Evolutionary conservation across 2,888 invertebrate species (phyloP).

Genomic region (Tethea ocularis): DNA sequence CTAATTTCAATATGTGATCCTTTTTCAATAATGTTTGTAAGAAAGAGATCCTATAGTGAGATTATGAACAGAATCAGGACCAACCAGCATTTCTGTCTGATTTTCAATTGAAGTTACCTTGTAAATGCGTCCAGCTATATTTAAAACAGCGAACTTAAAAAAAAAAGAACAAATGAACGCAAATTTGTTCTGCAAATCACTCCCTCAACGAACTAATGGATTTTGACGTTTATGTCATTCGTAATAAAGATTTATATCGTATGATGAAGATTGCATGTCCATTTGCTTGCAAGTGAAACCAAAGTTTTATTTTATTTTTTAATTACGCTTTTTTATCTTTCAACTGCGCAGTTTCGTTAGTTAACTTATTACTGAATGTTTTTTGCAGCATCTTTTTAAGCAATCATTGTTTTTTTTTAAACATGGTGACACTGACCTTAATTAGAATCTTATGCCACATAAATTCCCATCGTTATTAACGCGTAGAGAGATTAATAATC

Average conservation of each 20-base stretch:
- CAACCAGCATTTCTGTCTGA: too few relatives aligned
- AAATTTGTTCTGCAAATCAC: slow-evolving; percentile 46
- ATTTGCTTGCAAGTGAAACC: background rate
- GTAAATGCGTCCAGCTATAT: slow-evolving; percentile 33
- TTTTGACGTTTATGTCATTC: slow-evolving; percentile 29
- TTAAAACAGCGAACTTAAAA: slow-evolving; percentile 31
- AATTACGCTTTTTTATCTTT: background rate
- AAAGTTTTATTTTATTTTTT: background rate
- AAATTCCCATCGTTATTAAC: too few relatives aligned
- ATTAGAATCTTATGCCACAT: too few relatives aligned
- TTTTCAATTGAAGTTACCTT: slow-evolving; percentile 20
- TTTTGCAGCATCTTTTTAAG: too few relatives aligned
- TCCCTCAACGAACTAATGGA: slow-evolving; percentile 27
- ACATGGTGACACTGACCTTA: too few relatives aligned
- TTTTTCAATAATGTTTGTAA: too few relatives aligned
- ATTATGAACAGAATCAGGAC: too few relatives aligned
- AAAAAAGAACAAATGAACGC: slow-evolving; percentile 51
- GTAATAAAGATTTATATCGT: slow-evolving; percentile 30
- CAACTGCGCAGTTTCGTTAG: background rate
- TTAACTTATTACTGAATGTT: background rate
- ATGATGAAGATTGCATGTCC: slow-evolving; percentile 5
- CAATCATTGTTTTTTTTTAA: too few relatives aligned
- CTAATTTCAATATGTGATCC: too few relatives aligned
- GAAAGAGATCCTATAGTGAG: too few relatives aligned
- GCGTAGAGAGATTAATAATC: background rate